phyloP scores from a whole-genome alignment of 2,113 vertebrate species.

The Equus quagga region DNA sequence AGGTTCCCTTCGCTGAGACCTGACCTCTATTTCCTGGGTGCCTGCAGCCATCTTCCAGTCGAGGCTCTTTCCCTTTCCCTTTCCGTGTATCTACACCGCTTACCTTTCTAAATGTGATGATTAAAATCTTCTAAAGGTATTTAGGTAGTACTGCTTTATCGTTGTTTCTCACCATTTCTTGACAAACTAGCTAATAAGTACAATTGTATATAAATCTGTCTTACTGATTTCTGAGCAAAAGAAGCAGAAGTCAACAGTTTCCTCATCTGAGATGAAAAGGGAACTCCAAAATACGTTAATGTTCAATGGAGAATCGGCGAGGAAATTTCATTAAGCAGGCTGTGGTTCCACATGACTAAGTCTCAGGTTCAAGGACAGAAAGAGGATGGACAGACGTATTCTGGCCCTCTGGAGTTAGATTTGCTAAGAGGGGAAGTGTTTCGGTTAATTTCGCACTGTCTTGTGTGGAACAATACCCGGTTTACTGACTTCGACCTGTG shows the following conservation, averaged over 20 bases:
- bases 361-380: not conserved
- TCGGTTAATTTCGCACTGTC: not conserved
- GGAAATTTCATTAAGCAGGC: not conserved
- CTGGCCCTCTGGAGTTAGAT: not conserved
- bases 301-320: not conserved
- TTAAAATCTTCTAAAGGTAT: not conserved
- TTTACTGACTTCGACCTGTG: not conserved
- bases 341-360: not conserved
- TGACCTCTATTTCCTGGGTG: not conserved
- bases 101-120: not conserved
- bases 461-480: not conserved
- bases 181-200: not conserved
- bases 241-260: not conserved
- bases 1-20: not conserved
- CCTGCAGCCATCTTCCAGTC: not conserved
- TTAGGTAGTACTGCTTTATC: not conserved
- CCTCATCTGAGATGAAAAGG: not conserved
- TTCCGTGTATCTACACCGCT: not conserved
- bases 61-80: not conserved
- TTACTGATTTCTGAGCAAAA: not conserved
- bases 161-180: not conserved
- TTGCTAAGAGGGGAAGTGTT: not conserved
- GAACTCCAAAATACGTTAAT: not conserved
- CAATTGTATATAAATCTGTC: not conserved
- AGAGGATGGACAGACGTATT: not conserved